A percentile compares a stretch with the other conserved stretches of the same genome.
phyloP scores from a whole-genome alignment of 1,140 invertebrate genomes.

The Achatina immaculata region DNA sequence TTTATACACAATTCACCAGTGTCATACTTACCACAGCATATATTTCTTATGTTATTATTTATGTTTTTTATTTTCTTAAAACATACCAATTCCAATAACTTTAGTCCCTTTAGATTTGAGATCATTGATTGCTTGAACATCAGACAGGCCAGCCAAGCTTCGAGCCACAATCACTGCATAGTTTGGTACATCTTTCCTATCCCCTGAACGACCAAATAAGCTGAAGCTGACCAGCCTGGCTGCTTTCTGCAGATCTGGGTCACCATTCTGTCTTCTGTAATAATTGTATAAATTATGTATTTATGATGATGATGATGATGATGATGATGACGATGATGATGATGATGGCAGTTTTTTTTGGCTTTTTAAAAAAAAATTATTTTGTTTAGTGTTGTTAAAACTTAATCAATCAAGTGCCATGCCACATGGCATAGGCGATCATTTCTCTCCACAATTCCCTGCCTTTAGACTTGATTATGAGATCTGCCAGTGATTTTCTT shows the following conservation, averaged over 20 bases:
- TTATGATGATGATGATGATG: no score
- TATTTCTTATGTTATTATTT: no score
- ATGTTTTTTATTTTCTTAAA: no score
- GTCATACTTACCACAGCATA: neutral
- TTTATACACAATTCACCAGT: neutral
- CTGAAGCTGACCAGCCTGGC: slow-evolving; percentile 47
- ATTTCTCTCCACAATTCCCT: no score
- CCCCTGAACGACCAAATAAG: slow-evolving; percentile 47
- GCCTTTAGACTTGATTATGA: no score
- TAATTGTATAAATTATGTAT: neutral
- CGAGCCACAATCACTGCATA: slow-evolving; percentile 57
- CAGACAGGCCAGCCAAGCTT: slow-evolving; percentile 44
- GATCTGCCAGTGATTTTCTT: no score
- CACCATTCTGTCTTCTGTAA: slow-evolving; percentile 39
- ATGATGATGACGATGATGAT: no score
- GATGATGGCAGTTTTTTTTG: no score
- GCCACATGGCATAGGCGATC: no score
- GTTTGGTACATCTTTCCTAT: slow-evolving; percentile 49
- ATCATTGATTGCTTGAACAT: slow-evolving; percentile 53
- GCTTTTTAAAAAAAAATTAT: no score
- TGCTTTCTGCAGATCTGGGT: slow-evolving; percentile 53
- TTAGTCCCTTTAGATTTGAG: slow-evolving; percentile 57
- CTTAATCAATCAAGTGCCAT: no score
- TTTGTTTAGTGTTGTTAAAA: no score
- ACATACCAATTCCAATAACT: slow-evolving; percentile 62